phyloP scores from a whole-genome alignment of 2,797 vertebrate species.

The Silurus lanzhouensis region DNA sequence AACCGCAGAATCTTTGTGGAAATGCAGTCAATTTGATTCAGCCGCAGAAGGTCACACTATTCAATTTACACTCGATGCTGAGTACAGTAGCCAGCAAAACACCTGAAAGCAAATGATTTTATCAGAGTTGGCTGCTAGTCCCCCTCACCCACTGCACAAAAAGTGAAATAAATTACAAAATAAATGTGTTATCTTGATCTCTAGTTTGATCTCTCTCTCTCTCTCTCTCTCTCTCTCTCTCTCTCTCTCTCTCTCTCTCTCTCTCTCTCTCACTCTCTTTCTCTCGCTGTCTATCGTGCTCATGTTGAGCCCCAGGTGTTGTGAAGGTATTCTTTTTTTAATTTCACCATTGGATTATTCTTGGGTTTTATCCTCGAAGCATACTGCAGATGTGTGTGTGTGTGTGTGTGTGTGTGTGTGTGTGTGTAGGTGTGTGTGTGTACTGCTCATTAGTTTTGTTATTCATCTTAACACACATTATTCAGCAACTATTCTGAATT shows the following conservation, averaged over 20 bases:
- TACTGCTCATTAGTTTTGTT: neutral
- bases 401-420: neutral
- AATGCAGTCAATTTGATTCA: conserved; percentile 84
- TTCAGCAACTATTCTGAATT: neutral
- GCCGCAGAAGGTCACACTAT: conserved; percentile 85
- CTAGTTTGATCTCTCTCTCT: neutral
- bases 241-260: conserved; percentile 4
- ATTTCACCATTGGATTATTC: conserved; percentile 30
- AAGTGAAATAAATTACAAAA: conserved; percentile 81
- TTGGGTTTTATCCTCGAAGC: neutral
- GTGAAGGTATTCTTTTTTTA: conserved; percentile 36
- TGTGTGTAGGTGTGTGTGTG: neutral
- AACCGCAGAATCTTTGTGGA: conserved; percentile 82
- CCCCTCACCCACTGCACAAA: conserved; percentile 74
- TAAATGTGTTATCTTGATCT: conserved; percentile 77
- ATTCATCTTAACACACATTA: conserved; percentile 3
- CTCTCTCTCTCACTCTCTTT: conserved; percentile 10
- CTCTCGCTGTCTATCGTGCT: neutral
- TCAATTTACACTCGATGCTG: conserved; percentile 84
- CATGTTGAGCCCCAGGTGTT: conserved; percentile 32
- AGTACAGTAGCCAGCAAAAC: conserved; percentile 76
- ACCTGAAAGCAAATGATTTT: conserved; percentile 86
- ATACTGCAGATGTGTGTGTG: neutral
- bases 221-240: conserved; percentile 5
- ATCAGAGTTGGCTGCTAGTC: conserved; percentile 70